Percentiles rank a stretch among this genome's conserved stretches.
Evolutionary conservation across 2,888 invertebrate genomes (phyloP).

Genomic region (Trichacis sp.): DNA sequence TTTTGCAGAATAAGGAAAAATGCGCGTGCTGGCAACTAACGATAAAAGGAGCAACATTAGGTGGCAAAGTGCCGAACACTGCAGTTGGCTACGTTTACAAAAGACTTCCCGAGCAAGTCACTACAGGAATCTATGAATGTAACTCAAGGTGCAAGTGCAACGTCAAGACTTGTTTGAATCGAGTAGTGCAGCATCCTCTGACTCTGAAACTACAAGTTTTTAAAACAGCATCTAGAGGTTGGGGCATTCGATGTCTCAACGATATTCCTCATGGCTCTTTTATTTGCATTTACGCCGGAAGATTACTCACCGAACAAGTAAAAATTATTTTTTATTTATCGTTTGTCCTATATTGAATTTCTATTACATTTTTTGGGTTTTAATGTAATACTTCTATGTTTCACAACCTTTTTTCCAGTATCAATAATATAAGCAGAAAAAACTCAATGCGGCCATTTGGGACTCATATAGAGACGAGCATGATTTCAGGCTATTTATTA

Average conservation of each 20-base stretch:
- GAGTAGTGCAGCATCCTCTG: constrained; percentile 94
- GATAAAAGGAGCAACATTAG: no score
- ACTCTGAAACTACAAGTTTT: constrained; percentile 92
- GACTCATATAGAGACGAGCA: no score
- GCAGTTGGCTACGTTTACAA: constrained; percentile 84
- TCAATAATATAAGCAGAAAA: no score
- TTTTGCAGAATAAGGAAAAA: constrained; percentile 88
- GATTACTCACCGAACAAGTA: no score
- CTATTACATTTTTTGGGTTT: no score
- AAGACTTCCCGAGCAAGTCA: constrained; percentile 84
- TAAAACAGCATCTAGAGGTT: constrained; percentile 93
- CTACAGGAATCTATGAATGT: constrained; percentile 96
- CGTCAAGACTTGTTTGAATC: constrained; percentile 84
- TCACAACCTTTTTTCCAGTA: no score
- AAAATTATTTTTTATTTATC: no score
- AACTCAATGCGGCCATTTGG: no score
- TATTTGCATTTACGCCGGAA: constrained; percentile 95
- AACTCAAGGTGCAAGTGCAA: constrained; percentile 91
- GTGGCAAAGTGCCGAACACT: constrained; percentile 74
- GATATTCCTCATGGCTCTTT: constrained; percentile 96
- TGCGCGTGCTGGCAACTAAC: constrained; percentile 94
- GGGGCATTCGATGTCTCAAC: constrained; percentile 95
- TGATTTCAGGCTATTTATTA: no score
- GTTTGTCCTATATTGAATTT: no score
- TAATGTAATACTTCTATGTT: no score